Evolutionary conservation across 2,113 vertebrate species (phyloP).

Genomic region (Nestor notabilis): DNA sequence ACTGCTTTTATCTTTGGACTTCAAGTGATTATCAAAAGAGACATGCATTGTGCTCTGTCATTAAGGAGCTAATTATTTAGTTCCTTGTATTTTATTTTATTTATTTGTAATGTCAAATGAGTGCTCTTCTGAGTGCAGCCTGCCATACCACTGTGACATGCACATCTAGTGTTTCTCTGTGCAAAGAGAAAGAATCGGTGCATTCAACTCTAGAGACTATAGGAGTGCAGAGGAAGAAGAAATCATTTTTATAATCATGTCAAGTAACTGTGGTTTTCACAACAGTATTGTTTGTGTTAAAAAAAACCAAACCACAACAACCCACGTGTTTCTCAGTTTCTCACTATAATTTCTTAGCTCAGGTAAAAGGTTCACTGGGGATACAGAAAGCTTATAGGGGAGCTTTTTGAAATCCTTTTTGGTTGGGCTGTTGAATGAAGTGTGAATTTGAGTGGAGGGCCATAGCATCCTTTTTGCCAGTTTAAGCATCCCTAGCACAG

Average conservation of each 20-base stretch:
- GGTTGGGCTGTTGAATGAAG: not conserved
- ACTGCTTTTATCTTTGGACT: not conserved
- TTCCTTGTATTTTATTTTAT: not conserved
- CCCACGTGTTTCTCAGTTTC: not conserved
- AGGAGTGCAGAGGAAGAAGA: not conserved
- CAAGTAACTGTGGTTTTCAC: not conserved
- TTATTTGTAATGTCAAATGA: not conserved
- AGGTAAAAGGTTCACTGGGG: not conserved
- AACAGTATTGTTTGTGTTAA: not conserved
- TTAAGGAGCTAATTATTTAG: not conserved
- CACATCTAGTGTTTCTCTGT: not conserved
- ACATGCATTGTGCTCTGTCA: not conserved
- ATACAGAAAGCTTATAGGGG: not conserved
- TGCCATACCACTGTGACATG: not conserved
- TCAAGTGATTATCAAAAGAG: not conserved
- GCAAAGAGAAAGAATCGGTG: fast-evolving
- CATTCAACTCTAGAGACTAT: not conserved
- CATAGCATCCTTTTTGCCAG: not conserved
- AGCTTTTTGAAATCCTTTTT: not conserved
- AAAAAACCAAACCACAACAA: not conserved
- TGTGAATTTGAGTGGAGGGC: not conserved
- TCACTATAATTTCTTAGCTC: not conserved
- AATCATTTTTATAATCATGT: not conserved
- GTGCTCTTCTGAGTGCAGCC: not conserved
- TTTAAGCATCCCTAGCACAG: not conserved